phyloP scores from a whole-genome alignment of 2,797 vertebrate species.

The Cynopterus sphinx region DNA sequence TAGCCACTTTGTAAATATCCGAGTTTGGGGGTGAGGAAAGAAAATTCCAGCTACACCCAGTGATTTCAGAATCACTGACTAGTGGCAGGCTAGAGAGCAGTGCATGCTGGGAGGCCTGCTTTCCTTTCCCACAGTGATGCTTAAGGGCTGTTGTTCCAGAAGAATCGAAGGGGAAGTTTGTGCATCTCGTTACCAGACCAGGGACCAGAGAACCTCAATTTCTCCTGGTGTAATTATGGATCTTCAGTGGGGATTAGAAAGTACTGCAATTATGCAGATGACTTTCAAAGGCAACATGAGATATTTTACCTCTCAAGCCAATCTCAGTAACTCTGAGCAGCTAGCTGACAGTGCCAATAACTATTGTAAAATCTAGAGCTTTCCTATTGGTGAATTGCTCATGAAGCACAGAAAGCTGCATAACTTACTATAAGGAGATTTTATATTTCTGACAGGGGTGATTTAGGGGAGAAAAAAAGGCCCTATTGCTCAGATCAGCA shows the following conservation, averaged over 20 bases:
- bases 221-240: not conserved
- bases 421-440: conserved; percentile 47
- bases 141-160: not conserved
- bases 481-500: conserved; percentile 46
- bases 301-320: conserved; percentile 30
- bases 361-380: not conserved
- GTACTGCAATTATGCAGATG: conserved; percentile 14
- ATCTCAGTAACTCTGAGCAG: not conserved
- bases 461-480: not conserved
- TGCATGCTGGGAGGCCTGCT: not conserved
- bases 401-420: conserved; percentile 12
- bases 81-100: not conserved
- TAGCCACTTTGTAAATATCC: conserved; percentile 33
- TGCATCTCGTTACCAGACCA: not conserved
- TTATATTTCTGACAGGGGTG: conserved; percentile 46
- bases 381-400: conserved; percentile 28
- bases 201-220: not conserved
- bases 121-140: not conserved
- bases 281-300: conserved; percentile 17
- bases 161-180: not conserved
- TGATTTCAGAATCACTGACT: not conserved
- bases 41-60: not conserved
- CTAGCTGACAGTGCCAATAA: not conserved
- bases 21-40: not conserved
- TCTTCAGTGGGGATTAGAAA: not conserved